A percentile compares a stretch with the other conserved stretches of the same genome.
These are phyloP conservation scores for Opisthocomus hoazin DNA, from an alignment of 2,113 vertebrate species.

Conservation along the genomic window DNA sequence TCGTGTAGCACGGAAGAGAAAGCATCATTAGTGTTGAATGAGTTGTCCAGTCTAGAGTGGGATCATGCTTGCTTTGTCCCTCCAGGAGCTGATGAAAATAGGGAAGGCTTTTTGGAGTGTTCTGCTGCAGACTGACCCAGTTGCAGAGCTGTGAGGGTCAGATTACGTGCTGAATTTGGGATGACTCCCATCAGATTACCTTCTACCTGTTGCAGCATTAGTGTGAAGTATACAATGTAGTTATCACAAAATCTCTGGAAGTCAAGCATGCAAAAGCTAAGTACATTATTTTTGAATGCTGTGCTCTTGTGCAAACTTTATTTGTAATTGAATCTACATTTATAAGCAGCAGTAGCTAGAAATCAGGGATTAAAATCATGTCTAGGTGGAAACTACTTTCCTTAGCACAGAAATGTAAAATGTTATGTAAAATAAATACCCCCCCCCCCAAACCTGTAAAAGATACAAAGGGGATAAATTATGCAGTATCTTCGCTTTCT, in stretches of 20 bases:
- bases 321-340: background rate
- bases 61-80: background rate
- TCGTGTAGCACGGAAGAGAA: background rate
- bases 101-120: background rate
- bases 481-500: background rate
- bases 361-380: background rate
- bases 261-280: background rate
- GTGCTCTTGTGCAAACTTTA: background rate
- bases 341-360: background rate
- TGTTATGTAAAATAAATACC: background rate
- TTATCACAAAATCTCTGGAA: background rate
- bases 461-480: background rate
- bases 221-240: background rate
- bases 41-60: background rate
- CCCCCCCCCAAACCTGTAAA: background rate
- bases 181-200: background rate
- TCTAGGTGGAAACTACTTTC: background rate
- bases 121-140: background rate
- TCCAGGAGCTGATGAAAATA: background rate
- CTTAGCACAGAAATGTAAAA: background rate
- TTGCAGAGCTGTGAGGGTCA: background rate
- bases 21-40: background rate
- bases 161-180: background rate
- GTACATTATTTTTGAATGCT: background rate
- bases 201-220: background rate